A percentile compares a stretch with the other conserved stretches of the same genome.
Conservation (phyloP, 2,113 vertebrate genomes). For the Lanius collurio region DNA sequence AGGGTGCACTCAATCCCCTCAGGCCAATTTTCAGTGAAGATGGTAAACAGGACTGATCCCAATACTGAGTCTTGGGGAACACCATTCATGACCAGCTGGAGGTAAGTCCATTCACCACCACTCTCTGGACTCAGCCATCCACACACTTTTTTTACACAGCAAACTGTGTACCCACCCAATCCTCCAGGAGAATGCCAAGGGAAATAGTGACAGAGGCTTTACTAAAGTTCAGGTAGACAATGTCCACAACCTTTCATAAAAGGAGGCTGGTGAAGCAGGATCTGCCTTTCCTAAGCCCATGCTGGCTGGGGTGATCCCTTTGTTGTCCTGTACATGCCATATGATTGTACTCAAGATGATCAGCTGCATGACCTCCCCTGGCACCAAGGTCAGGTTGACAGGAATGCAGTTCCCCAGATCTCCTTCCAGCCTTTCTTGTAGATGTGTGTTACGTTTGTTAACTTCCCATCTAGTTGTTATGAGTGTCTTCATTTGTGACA, state of each 20-base stretch:
- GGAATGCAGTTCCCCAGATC: background rate
- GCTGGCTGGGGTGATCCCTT: background rate
- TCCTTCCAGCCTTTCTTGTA: background rate
- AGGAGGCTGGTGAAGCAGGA: background rate
- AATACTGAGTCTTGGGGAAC: background rate
- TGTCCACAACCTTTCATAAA: background rate
- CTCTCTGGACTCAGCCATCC: background rate
- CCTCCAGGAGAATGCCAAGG: background rate
- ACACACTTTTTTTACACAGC: background rate
- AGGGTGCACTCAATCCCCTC: background rate
- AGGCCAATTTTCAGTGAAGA: background rate
- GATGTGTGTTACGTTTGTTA: background rate
- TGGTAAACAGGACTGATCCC: background rate
- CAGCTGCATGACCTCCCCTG: background rate
- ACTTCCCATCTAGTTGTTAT: background rate
- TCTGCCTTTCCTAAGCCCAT: background rate
- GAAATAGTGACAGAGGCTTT: background rate
- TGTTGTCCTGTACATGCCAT: background rate
- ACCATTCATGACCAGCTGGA: background rate
- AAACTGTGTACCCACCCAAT: background rate
- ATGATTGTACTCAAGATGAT: background rate
- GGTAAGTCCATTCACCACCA: background rate
- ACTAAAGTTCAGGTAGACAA: background rate
- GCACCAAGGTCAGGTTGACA: background rate
- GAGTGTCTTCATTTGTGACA: background rate